Base-by-base conservation (phyloP, 2,797 vertebrate species). In the Okamejei kenojei region DNA sequence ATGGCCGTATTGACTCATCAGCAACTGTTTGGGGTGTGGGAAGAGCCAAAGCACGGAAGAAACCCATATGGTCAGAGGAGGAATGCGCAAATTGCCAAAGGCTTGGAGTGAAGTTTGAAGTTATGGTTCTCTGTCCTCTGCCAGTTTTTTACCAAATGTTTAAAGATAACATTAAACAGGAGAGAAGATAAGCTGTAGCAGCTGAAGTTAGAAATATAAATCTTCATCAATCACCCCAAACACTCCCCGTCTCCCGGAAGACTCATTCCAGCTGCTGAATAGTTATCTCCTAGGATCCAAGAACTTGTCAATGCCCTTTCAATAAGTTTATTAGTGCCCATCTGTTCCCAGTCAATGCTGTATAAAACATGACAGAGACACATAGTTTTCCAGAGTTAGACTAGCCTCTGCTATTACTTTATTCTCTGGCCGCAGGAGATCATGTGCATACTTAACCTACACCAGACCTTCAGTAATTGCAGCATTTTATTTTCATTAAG, bases 401-500 rank as follows among this genome's bases (percentile, higher is more conserved):
- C 54, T 79, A 68, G n/a, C 21, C n/a, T 68, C 8, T 88, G 63
- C 63, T 35, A n/a, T 68, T 88, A 35, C n/a, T 88, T 88, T 88
- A n/a, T 65, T 88, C 84, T 68, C n/a, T 88, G 84, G 84, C 61
- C 61, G 65, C 84, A 88, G 71, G 90, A 73, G 90, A 92, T 45
- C 38, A 68, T 29, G 90, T 71, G 45, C 90, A 92, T 38, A 92
- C 38, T 76, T 92, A 92, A 92, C 90, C 71, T 92, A 32, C 90
- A 92, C 71, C 35, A 54, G 71, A 92, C 90, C 90, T 76, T 92
- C 90, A 92, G 90, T 92, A 92, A 92, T 92, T 92, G 90, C 71
- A 45, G 38, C 68, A 73, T 92, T 92, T 92, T 92, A 92, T 92
- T 92, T 92, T 92, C 90, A 92, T 92, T 92, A 92, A 54, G 38